Evolutionary conservation across 2,888 invertebrate species (phyloP), one percentile per base, ranked within the genome.

Genomic region (Axea sp.): DNA sequence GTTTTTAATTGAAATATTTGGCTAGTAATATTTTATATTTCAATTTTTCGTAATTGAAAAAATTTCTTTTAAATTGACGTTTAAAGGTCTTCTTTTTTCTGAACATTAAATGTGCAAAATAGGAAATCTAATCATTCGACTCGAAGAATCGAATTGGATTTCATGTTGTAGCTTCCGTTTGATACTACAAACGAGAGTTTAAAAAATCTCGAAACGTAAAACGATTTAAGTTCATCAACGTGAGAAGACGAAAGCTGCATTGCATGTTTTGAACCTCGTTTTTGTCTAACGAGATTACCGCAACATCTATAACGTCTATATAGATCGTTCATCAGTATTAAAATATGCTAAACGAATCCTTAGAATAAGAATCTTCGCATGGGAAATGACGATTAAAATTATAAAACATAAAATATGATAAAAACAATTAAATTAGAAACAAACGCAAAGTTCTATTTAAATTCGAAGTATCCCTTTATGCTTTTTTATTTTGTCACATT

Each of bases 211-310:
- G n/a, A 47, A 30, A 30, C 9, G 30, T 47, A 30, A 47, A 9
- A n/a, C 11, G 17, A 19, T 31, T 47, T 15, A 31, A 15, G 17
- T 30, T 47, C 31, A 45, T 45, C 28, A 28, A 15, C 30, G 30
- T 28, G 28, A 45, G 15, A 30, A 28, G 8, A 45, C 30, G 15
- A 45, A 28, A 28, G 45, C 28, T 45, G 28, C n/a, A n/a, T 45
- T 15, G 4, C 9, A 15, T 1, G 17, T 0, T 14, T n/a, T 24
- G n/a, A 43, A 43, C 26, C 12, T 41, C 11, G 12, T 24, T 22
- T 41, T 1, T 12, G 11, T 22, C 24, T 11, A 22, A 41, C 7
- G 7, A 9, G 11, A 22, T 41, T 9, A 2, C 7, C 24, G 24
- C 7, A 24, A 22, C 22, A 5, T 22, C 11, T 2, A 26, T 26